These are phyloP conservation scores for Pelobates fuscus DNA, from an alignment of 2,113 vertebrate species.

Conservation along the genomic window DNA sequence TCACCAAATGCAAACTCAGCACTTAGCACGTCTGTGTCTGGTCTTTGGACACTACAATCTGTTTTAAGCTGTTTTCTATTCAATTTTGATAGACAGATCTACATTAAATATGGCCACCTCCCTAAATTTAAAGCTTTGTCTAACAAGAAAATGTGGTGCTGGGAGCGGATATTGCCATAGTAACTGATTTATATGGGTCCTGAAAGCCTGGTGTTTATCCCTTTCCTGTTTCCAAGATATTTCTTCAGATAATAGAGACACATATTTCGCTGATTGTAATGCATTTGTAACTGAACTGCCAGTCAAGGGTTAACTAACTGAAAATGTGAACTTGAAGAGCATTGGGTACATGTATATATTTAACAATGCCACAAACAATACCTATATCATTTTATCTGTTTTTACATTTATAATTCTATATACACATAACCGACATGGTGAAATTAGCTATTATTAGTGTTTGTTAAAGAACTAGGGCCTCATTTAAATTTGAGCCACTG, in stretches of 20 bases:
- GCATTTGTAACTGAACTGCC: background rate
- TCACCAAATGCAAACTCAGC: background rate
- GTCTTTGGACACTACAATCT: background rate
- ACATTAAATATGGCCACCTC: slow-evolving; percentile 5
- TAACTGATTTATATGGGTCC: slow-evolving; percentile 24
- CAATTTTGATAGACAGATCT: slow-evolving; percentile 1
- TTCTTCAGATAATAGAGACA: slow-evolving; percentile 10
- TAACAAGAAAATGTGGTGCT: slow-evolving; percentile 14
- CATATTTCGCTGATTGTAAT: background rate
- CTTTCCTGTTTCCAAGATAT: slow-evolving; percentile 6
- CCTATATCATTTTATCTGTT: no score
- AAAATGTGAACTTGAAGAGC: background rate
- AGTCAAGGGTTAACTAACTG: background rate
- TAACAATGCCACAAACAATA: background rate
- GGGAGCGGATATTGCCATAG: slow-evolving; percentile 19
- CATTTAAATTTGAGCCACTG: no score
- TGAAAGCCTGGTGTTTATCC: slow-evolving; percentile 19
- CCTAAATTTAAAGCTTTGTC: slow-evolving; percentile 19
- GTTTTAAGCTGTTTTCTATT: background rate
- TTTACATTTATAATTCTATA: no score
- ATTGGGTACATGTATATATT: background rate
- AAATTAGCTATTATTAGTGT: no score
- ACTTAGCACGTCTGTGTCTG: background rate
- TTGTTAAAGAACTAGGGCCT: no score
- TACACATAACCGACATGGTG: no score